Percentiles rank a stretch among this genome's conserved stretches.
Evolutionary conservation across 1,140 invertebrate genomes (phyloP).

Genomic region (Leptinotarsa undecemlineata): DNA sequence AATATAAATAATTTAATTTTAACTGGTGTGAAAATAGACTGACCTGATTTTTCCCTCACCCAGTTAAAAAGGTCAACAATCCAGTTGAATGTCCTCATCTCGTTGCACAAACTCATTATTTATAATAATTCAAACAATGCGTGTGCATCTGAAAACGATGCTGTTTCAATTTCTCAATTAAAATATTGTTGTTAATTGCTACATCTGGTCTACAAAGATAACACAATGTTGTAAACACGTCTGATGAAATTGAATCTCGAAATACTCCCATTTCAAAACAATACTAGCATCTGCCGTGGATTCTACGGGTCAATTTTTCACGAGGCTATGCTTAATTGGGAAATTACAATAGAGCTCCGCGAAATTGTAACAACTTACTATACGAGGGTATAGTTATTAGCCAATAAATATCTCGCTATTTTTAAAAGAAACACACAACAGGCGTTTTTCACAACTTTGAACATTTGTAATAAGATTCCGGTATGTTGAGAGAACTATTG

Average conservation of each 20-base stretch:
- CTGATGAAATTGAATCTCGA: constrained; percentile 2
- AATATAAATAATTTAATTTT: neutral
- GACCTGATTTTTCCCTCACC: neutral
- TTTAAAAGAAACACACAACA: too few species aligned
- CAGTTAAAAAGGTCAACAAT: neutral
- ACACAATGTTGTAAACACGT: neutral
- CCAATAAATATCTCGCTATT: too few species aligned
- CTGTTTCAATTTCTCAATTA: constrained; percentile 4
- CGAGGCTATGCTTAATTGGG: neutral
- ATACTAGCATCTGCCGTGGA: neutral
- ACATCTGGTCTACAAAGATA: constrained; percentile 3
- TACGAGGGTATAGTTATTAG: neutral
- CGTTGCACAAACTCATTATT: constrained; percentile 2
- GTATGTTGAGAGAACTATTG: too few species aligned
- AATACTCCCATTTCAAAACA: neutral
- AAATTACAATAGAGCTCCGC: neutral
- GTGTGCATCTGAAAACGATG: neutral
- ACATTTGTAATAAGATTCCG: too few species aligned
- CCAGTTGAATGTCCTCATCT: constrained; percentile 1
- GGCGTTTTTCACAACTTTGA: too few species aligned
- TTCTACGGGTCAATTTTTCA: neutral
- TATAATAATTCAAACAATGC: neutral
- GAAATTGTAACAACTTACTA: neutral
- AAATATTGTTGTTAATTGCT: constrained; percentile 5
- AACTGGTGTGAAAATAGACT: constrained; percentile 16